Evolutionary conservation across 2,888 invertebrate genomes (phyloP).

Genomic region (Drosophila villosipedis): DNA sequence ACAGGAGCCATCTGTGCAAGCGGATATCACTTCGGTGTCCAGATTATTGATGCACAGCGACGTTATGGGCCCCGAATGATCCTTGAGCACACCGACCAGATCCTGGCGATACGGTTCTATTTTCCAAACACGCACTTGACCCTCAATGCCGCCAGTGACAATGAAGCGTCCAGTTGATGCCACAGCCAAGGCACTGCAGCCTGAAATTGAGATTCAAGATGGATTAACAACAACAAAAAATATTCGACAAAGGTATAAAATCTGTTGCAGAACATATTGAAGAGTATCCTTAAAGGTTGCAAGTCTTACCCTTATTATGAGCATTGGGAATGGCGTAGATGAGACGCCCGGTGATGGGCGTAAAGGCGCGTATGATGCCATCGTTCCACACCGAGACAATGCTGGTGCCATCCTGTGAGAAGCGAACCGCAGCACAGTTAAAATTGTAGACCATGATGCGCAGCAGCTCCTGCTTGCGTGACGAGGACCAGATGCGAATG

Average conservation of each 20-base stretch:
- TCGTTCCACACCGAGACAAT: slow-evolving; percentile 95
- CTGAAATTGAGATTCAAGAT: slow-evolving; percentile 45
- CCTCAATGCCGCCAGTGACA: slow-evolving; percentile 96
- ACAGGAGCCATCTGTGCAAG: slow-evolving; percentile 96
- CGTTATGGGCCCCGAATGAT: slow-evolving; percentile 95
- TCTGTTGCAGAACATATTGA: background rate
- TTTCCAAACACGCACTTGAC: slow-evolving; percentile 95
- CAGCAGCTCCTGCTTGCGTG: slow-evolving; percentile 91
- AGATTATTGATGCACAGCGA: slow-evolving; percentile 91
- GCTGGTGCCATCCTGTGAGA: slow-evolving; percentile 92
- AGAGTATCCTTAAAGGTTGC: background rate
- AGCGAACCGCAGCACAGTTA: slow-evolving; percentile 91
- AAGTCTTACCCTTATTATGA: slow-evolving; percentile 89
- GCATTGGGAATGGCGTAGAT: slow-evolving; percentile 94
- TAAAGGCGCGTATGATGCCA: slow-evolving; percentile 92
- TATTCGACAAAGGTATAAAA: background rate
- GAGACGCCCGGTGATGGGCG: slow-evolving; percentile 92
- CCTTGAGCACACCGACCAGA: slow-evolving; percentile 92
- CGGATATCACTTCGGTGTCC: slow-evolving; percentile 93
- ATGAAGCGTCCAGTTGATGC: slow-evolving; percentile 90
- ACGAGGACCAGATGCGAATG: slow-evolving; percentile 93
- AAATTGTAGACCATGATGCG: slow-evolving; percentile 95
- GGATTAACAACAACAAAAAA: background rate
- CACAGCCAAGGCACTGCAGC: slow-evolving; percentile 90
- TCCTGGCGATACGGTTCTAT: slow-evolving; percentile 89